Conservation (phyloP, 2,888 invertebrate genomes). For the Ormyrus nitidulus region DNA sequence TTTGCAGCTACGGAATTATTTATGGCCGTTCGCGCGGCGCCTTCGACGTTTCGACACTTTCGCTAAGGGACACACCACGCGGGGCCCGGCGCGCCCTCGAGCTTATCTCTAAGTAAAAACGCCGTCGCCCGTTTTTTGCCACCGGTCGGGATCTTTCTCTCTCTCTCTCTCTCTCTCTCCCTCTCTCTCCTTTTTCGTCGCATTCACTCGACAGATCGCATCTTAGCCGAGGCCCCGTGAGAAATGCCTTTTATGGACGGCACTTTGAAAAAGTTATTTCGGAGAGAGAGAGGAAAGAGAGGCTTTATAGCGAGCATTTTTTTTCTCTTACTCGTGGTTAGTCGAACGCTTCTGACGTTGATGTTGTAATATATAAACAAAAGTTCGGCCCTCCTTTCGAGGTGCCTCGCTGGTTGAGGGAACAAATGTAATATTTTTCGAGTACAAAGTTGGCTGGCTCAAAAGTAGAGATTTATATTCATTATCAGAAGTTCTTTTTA, state of each 20-base stretch:
- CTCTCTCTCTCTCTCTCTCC: no score
- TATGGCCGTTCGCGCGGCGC: slow-evolving; percentile 44
- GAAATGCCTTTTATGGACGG: slow-evolving; percentile 40
- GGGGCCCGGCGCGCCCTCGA: neutral
- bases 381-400: no score
- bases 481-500: no score
- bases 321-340: neutral
- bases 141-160: neutral
- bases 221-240: slow-evolving; percentile 24
- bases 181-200: neutral
- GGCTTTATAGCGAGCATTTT: neutral
- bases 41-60: slow-evolving; percentile 50
- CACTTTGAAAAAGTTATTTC: slow-evolving; percentile 42
- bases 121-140: slow-evolving; percentile 20
- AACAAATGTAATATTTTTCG: no score
- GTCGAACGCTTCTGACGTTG: no score
- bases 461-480: no score
- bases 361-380: no score
- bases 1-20: slow-evolving; percentile 49
- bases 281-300: neutral
- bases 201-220: slow-evolving; percentile 29
- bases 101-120: slow-evolving; percentile 51
- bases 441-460: no score
- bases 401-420: no score
- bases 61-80: slow-evolving; percentile 36